phyloP scores from a whole-genome alignment of 2,113 vertebrate species.

The Channa argus region DNA sequence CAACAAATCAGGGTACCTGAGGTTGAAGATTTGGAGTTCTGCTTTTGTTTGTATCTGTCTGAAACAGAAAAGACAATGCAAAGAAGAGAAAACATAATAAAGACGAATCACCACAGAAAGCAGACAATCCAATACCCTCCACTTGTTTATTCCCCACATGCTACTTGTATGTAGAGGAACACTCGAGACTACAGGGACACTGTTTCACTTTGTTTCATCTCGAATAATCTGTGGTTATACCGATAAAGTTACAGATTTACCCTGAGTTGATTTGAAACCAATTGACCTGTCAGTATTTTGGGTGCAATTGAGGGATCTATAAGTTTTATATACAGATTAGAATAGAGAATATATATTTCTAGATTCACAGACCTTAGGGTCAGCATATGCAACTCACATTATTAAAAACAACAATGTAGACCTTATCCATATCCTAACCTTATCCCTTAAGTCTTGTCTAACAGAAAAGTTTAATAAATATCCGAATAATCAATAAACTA shows the following conservation, averaged over 20 bases:
- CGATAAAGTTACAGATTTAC: neutral
- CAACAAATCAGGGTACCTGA: slow-evolving; percentile 80
- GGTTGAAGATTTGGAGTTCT: slow-evolving; percentile 87
- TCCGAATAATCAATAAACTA: neutral
- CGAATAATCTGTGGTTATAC: neutral
- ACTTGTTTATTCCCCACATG: slow-evolving; percentile 47
- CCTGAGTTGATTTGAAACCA: no score
- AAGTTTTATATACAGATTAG: no score
- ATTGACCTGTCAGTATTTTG: no score
- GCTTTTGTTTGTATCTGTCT: slow-evolving; percentile 92
- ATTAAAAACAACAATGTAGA: no score
- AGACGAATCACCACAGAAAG: slow-evolving; percentile 24
- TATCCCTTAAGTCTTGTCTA: neutral
- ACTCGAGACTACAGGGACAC: slow-evolving; percentile 29
- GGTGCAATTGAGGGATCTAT: no score
- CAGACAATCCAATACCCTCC: slow-evolving; percentile 37
- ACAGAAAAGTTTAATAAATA: neutral
- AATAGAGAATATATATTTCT: no score
- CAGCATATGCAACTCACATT: no score
- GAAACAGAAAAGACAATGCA: slow-evolving; percentile 80
- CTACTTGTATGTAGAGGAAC: slow-evolving; percentile 48
- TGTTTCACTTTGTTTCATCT: slow-evolving; percentile 21
- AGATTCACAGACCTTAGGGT: no score
- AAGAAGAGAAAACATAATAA: slow-evolving; percentile 50
- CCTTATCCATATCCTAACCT: no score